A percentile compares a stretch with the other conserved stretches of the same genome.
These are phyloP conservation scores for Metalampra italica DNA, from an alignment of 2,888 invertebrate species.

Conservation along the genomic window DNA sequence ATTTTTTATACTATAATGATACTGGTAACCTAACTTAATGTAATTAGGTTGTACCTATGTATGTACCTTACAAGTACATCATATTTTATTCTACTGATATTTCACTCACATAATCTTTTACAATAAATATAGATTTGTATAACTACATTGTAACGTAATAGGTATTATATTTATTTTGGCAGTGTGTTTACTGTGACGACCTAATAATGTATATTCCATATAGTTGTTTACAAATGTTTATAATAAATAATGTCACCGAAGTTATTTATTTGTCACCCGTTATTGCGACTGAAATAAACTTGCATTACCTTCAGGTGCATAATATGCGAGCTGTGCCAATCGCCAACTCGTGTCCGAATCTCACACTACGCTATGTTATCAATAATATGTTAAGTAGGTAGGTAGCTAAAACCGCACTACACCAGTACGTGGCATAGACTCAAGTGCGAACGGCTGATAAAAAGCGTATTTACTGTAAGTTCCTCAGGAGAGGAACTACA, in stretches of 20 bases:
- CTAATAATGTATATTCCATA: background rate
- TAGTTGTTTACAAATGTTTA: background rate
- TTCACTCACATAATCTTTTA: too few species aligned
- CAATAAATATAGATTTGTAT: background rate
- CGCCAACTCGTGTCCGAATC: constrained; percentile 38
- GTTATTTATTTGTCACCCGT: constrained; percentile 13
- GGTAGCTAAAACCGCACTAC: too few species aligned
- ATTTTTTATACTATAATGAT: too few species aligned
- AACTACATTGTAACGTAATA: background rate
- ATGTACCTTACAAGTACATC: too few species aligned
- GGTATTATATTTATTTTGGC: background rate
- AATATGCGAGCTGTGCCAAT: constrained; percentile 48
- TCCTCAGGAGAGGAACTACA: too few species aligned
- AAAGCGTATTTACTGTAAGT: too few species aligned
- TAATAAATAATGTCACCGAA: background rate
- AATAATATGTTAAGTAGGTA: too few species aligned
- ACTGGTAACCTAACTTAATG: too few species aligned
- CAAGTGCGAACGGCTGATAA: too few species aligned
- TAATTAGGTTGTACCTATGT: too few species aligned
- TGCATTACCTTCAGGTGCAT: constrained; percentile 48
- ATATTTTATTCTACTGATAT: too few species aligned
- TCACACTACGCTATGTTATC: background rate
- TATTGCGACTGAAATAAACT: constrained; percentile 39
- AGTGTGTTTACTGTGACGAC: background rate
- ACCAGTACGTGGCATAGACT: too few species aligned